Percentiles rank a stretch among this genome's conserved stretches.
phyloP scores from a whole-genome alignment of 64 coral and sea anemone species.

The Acropora yongei region DNA sequence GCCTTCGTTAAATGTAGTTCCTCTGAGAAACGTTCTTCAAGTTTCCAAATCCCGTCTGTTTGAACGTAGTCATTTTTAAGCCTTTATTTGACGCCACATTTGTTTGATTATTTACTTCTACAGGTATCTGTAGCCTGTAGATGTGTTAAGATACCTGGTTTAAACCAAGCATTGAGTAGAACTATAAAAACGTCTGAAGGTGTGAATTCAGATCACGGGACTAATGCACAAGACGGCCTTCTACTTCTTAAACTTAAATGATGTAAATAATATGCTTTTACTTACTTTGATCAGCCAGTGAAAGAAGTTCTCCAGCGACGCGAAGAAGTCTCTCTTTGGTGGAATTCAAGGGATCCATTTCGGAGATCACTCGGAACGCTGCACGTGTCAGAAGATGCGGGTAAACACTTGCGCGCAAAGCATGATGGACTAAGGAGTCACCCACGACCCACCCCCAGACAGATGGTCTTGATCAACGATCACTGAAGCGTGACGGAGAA shows the following conservation, averaged over 20 bases:
- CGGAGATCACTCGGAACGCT: not conserved
- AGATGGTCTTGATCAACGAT: too few relatives aligned
- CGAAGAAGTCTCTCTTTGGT: too few relatives aligned
- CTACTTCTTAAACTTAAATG: conserved; percentile 15
- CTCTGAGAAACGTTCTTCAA: conserved; percentile 7
- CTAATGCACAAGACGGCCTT: conserved; percentile 5
- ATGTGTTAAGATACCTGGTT: not conserved
- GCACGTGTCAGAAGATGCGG: not conserved
- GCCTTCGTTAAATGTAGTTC: not conserved
- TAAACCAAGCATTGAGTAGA: not conserved
- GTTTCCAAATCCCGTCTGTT: not conserved
- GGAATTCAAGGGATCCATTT: too few relatives aligned
- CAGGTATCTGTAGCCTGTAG: conserved; percentile 13
- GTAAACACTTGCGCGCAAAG: conserved; percentile 3
- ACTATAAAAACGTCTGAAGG: not conserved
- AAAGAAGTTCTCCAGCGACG: not conserved
- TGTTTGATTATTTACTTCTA: not conserved
- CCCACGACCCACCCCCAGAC: too few relatives aligned
- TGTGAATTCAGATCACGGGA: conserved; percentile 6
- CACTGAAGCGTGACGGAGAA: too few relatives aligned
- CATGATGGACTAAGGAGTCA: not conserved
- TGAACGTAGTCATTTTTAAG: conserved; percentile 3
- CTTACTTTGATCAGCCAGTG: conserved; percentile 15
- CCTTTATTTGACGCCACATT: not conserved
- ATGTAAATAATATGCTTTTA: conserved; percentile 13